Base-by-base conservation (phyloP, 2,113 vertebrate species). In the Phrynosoma blainvillii region DNA sequence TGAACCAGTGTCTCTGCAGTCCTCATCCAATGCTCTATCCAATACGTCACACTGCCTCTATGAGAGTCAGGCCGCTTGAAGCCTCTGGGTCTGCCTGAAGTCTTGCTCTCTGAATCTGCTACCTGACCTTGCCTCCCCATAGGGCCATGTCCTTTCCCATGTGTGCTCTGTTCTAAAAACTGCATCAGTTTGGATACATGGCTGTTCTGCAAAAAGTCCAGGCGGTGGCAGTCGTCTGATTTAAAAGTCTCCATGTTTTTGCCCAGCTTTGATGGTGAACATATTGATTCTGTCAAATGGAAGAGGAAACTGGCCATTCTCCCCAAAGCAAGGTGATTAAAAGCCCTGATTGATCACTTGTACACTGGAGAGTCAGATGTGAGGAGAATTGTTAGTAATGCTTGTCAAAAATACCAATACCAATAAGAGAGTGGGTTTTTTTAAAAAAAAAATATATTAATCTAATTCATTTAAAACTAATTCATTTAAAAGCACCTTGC, bases 141-240 rank as follows among this genome's bases (percentile, higher is more conserved):
- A 16, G 18, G 18, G 68, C 25, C 23, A 7, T 1, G 8, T 27
- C 25, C 9, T 68, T 68, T 70, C 23, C 9, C 9, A 70, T 27
- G 23, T 11, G 6, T 27, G 9, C 25, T 70, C 23, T 70, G 27
- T 62, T 27, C 23, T 70, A 27, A 27, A 70, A 18, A 9, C 30
- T 2, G 30, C 13, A 73, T 6, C 5, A 13, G n/a, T 73, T 71
- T 5, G n/a, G 36, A 23, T 32, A 40, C 7, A 9, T 8, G 16
- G 16, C 21, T 16, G 36, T 93, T 92, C 92, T 66, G 4, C 65
- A 74, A 52, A 73, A 73, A 80, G 9, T 84, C 94, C 92, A 93
- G 90, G 80, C 30, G 93, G 90, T 93, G 93, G 94, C 95, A 92
- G 66, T 91, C 84, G 90, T 91, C 70, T 0, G 82, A 54, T 83